phyloP scores from a whole-genome alignment of 2,113 vertebrate species.

The Camelus bactrianus region DNA sequence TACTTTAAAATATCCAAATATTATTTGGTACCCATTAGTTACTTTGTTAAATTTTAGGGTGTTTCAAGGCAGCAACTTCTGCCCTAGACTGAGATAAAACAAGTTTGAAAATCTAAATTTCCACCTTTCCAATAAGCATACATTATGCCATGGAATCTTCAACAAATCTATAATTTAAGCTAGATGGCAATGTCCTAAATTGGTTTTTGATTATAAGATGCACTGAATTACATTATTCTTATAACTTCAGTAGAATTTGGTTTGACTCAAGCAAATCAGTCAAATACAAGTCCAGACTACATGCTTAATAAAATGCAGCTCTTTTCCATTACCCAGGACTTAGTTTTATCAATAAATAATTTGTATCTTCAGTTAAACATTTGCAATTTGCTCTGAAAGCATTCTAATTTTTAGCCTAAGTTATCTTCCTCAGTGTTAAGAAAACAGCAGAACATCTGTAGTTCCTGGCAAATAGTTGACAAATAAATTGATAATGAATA shows the following conservation, averaged over 20 bases:
- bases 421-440: not conserved
- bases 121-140: not conserved
- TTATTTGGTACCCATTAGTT: not conserved
- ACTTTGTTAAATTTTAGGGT: not conserved
- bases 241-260: not conserved
- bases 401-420: not conserved
- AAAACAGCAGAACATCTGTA: not conserved
- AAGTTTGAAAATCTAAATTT: not conserved
- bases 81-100: not conserved
- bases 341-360: conserved; percentile 1
- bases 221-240: not conserved
- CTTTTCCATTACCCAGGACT: not conserved
- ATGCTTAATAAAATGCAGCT: not conserved
- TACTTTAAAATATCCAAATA: conserved; percentile 5
- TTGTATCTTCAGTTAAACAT: not conserved
- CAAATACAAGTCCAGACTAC: not conserved
- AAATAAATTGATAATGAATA: not conserved
- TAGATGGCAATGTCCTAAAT: not conserved
- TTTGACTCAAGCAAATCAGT: not conserved
- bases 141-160: not conserved
- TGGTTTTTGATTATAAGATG: not conserved
- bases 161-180: not conserved
- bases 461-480: not conserved
- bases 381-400: not conserved
- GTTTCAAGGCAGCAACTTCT: not conserved